Base-by-base conservation (phyloP, 2,797 vertebrate species). In the Balearica regulorum region DNA sequence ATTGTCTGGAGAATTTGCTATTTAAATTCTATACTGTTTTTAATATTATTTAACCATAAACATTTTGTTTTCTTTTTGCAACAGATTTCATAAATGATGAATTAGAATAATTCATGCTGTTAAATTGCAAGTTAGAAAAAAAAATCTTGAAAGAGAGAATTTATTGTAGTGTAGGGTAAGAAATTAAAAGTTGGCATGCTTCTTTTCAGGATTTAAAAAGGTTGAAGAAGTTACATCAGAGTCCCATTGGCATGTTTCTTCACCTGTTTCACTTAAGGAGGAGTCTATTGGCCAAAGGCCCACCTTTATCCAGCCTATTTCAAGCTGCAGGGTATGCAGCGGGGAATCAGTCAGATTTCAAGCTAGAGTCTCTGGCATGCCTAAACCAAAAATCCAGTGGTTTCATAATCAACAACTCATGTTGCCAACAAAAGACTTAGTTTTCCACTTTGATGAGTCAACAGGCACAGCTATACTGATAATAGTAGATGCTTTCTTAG, bases 361-460 rank as follows among this genome's bases (percentile, higher is more conserved):
- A 79, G 98, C 99, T 17, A 97, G 98, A 94, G 97, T 99, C 58
- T 98, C 98, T 83, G 98, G 98, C 96, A 96, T 97, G 93, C 99
- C 99, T 19, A 99, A 98, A 96, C 98, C 99, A 94, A 98, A 99
- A 97, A 98, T 99, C 82, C 98, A 98, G 94, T 99, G 99, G 99
- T 99, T 99, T 98, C 99, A 99, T 97, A 98, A 99, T 95, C 98
- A 98, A 90, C 98, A 98, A 69, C 98, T 98, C 62, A 98, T 99
- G 80, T 98, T 97, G 80, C 98, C 99, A 96, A 97, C 97, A 89
- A 99, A 98, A 98, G 98, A 99, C 89, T 71, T 99, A 98, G 98
- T 99, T 97, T 99, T 99, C 97, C 98, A 99, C 96, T 99, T 99
- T 96, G 99, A 99, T 97, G 99, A 99, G 97, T 98, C 98, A 96